Evolutionary conservation across 2,888 invertebrate genomes (phyloP).

Genomic region (Drosophila falleni): DNA sequence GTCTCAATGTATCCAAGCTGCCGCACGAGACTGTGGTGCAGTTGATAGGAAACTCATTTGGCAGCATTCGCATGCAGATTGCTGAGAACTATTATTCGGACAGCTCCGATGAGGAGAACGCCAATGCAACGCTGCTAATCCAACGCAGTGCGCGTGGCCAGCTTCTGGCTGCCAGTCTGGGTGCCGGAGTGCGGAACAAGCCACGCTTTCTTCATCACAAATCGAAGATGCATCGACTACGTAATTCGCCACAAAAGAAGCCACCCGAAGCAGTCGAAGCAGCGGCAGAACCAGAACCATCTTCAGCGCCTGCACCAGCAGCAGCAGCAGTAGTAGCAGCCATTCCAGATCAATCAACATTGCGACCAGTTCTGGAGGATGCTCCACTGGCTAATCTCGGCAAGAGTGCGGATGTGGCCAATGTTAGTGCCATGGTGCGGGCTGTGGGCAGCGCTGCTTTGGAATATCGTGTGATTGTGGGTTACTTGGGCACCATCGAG

Average conservation of each 20-base stretch:
- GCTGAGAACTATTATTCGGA: slow-evolving; percentile 95
- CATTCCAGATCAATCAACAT: slow-evolving; percentile 51
- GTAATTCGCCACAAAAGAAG: slow-evolving; percentile 87
- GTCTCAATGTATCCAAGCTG: slow-evolving; percentile 95
- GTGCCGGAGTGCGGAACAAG: slow-evolving; percentile 72
- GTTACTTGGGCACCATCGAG: slow-evolving; percentile 98
- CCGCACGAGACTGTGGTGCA: slow-evolving; percentile 97
- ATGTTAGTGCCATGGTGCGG: slow-evolving; percentile 85
- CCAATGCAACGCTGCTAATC: slow-evolving; percentile 77
- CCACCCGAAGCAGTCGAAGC: slow-evolving; percentile 41
- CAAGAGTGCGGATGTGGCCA: slow-evolving; percentile 84
- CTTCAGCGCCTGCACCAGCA: background rate
- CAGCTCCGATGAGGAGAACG: slow-evolving; percentile 92
- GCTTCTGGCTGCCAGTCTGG: slow-evolving; percentile 61
- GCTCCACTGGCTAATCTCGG: slow-evolving; percentile 61
- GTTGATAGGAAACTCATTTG: slow-evolving; percentile 94
- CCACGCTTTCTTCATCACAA: slow-evolving; percentile 86
- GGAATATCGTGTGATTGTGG: slow-evolving; percentile 94
- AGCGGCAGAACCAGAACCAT: slow-evolving; percentile 14
- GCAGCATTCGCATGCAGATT: slow-evolving; percentile 93
- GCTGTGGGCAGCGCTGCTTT: slow-evolving; percentile 86
- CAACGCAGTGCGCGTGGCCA: slow-evolving; percentile 59
- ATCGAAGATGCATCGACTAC: slow-evolving; percentile 86
- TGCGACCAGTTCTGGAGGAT: slow-evolving; percentile 83
- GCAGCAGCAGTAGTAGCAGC: slow-evolving; percentile 3